A percentile compares a stretch with the other conserved stretches of the same genome.
These are phyloP conservation scores for Pharmacophagus antenor DNA, from an alignment of 2,888 invertebrate genomes.

Conservation along the genomic window DNA sequence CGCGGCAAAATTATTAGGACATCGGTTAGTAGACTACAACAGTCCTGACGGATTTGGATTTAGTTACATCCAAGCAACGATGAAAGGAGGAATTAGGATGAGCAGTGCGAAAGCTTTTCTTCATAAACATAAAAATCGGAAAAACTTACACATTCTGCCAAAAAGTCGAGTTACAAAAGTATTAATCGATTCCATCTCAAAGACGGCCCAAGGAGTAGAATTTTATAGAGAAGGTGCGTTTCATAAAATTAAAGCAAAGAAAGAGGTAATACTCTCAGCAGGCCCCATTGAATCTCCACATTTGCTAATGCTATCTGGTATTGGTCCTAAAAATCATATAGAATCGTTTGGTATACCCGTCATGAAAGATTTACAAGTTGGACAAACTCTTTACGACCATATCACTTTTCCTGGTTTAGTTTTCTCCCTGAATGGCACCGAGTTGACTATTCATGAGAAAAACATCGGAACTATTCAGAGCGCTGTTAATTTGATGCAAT, in stretches of 20 bases:
- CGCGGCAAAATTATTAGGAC: conserved; percentile 83
- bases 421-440: conserved; percentile 75
- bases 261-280: conserved; percentile 83
- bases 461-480: conserved; percentile 54
- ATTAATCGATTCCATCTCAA: conserved; percentile 78
- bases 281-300: conserved; percentile 92
- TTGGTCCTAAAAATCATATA: conserved; percentile 83
- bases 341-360: conserved; percentile 80
- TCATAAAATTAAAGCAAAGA: conserved; percentile 62
- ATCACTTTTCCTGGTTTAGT: conserved; percentile 81
- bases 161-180: conserved; percentile 80
- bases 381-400: conserved; percentile 85
- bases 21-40: conserved; percentile 86
- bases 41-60: conserved; percentile 83
- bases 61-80: conserved; percentile 70
- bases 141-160: conserved; percentile 81
- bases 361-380: conserved; percentile 83
- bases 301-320: conserved; percentile 84
- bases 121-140: conserved; percentile 71
- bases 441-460: conserved; percentile 51
- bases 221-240: conserved; percentile 68
- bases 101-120: conserved; percentile 82
- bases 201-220: conserved; percentile 63
- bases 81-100: conserved; percentile 71
- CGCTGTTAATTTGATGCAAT: conserved; percentile 56